phyloP scores from a whole-genome alignment of 2,888 invertebrate species.

The Linnaemya vulpina region DNA sequence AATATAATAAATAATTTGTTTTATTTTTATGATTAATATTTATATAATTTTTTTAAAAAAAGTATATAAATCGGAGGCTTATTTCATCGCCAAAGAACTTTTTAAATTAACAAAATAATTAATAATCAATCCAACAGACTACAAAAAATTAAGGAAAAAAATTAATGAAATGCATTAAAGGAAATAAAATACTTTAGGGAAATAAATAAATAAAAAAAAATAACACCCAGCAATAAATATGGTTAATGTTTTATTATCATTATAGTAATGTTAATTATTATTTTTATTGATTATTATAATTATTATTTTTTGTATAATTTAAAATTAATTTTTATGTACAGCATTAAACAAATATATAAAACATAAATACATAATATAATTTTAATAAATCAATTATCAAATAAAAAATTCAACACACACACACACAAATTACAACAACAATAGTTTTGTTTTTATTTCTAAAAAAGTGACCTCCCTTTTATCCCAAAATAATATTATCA shows the following conservation, averaged over 20 bases:
- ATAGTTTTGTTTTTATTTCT: constrained; percentile 56
- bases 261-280: constrained; percentile 70
- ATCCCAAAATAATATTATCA: background rate
- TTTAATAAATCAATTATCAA: constrained; percentile 71
- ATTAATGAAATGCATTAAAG: constrained; percentile 58
- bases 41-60: constrained; percentile 72
- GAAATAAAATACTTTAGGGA: constrained; percentile 34
- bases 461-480: background rate
- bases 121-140: constrained; percentile 67
- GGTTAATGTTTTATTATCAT: constrained; percentile 71
- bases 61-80: constrained; percentile 82
- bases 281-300: constrained; percentile 58
- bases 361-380: constrained; percentile 62
- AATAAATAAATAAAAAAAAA: constrained; percentile 63
- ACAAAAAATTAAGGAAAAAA: constrained; percentile 29
- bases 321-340: constrained; percentile 71
- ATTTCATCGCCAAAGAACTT: constrained; percentile 82
- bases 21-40: constrained; percentile 72
- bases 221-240: constrained; percentile 72
- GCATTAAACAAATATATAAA: constrained; percentile 67
- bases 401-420: constrained; percentile 68
- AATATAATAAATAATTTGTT: constrained; percentile 62
- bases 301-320: constrained; percentile 64
- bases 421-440: constrained; percentile 67
- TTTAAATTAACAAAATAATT: constrained; percentile 74